Evolutionary conservation across 2,888 invertebrate species (phyloP).

Genomic region (Lepidocyrtinus sp.): DNA sequence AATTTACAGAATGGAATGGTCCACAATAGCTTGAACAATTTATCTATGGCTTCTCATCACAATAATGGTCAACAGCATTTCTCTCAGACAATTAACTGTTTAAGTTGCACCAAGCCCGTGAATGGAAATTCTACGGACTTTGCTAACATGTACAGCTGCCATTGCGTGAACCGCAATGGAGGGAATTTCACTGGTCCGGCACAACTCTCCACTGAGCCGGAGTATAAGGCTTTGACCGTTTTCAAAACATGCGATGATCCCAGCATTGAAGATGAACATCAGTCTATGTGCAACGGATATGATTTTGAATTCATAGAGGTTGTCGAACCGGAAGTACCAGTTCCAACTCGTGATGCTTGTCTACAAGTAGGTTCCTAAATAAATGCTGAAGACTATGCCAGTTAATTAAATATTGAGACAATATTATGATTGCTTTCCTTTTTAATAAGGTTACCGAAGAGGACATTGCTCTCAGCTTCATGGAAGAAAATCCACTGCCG

Average conservation of each 20-base stretch:
- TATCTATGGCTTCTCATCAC: background rate
- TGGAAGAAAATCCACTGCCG: conserved; percentile 79
- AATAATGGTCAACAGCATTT: background rate
- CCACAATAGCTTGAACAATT: background rate
- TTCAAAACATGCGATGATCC: conserved; percentile 78
- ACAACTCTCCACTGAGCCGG: conserved; percentile 59
- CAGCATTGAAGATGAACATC: conserved; percentile 71
- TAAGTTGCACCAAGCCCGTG: background rate
- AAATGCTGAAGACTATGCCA: background rate
- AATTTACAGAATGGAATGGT: conserved; percentile 22
- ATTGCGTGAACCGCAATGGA: conserved; percentile 34
- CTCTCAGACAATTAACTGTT: background rate
- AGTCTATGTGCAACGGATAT: conserved; percentile 78
- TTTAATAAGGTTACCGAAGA: conserved; percentile 88
- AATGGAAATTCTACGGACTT: conserved; percentile 9
- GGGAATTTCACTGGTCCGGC: background rate
- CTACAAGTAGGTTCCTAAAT: conserved; percentile 78
- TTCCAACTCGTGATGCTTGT: conserved; percentile 89
- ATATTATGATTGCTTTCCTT: background rate
- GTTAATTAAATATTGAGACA: too few relatives aligned
- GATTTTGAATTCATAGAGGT: conserved; percentile 86
- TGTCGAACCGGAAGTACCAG: conserved; percentile 85
- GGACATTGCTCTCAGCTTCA: conserved; percentile 91
- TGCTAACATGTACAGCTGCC: conserved; percentile 46
- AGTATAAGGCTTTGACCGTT: conserved; percentile 77